Evolutionary conservation across 2,888 invertebrate species (phyloP), one percentile per base, ranked within the genome.

Genomic region (Pseudococcus jackbeardsleyi): DNA sequence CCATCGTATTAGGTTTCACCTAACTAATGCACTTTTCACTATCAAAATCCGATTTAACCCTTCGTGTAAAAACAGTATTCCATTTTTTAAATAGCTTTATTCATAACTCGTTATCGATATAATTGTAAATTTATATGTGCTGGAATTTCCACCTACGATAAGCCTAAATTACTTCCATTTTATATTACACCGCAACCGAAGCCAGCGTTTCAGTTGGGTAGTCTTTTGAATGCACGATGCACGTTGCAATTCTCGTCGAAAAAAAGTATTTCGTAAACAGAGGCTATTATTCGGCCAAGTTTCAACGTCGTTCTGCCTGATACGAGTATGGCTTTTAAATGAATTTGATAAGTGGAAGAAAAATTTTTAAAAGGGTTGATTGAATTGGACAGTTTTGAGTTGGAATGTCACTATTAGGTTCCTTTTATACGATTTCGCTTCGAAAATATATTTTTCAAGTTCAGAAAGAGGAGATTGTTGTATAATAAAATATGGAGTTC

Each of bases 21-120:
- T 86, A 86, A 22, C 86, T 77, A 86, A 86, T 84, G 77, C 77
- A 86, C 86, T 86, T 86, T 86, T 86, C 86, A 86, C 86, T 86
- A 64, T 86, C 86, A 86, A 86, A 86, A 72, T 86, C 86, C 86
- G 48, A 86, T 86, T 72, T 86, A 86, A 86, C 72, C 68, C 72
- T 68, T 86, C 42, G n/a, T 68, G 22, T 72, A 19, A 68, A 68
- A 39, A 86, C 42, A 39, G 33, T 72, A 72, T 26, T 26, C 26
- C 68, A 72, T 72, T 72, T 72, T 72, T 72, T 72, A 33, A 72
- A 72, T 33, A 22, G 68, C 33, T 85, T 50, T 85, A 85, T 85
- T 85, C 85, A 85, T 85, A 85, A 85, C 54, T 85, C 54, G 85
- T 85, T 85, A 85, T 85, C 85, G 85, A 85, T 85, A 85, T 72